Evolutionary conservation across 2,888 invertebrate species (phyloP).

Genomic region (Limenitis camilla): DNA sequence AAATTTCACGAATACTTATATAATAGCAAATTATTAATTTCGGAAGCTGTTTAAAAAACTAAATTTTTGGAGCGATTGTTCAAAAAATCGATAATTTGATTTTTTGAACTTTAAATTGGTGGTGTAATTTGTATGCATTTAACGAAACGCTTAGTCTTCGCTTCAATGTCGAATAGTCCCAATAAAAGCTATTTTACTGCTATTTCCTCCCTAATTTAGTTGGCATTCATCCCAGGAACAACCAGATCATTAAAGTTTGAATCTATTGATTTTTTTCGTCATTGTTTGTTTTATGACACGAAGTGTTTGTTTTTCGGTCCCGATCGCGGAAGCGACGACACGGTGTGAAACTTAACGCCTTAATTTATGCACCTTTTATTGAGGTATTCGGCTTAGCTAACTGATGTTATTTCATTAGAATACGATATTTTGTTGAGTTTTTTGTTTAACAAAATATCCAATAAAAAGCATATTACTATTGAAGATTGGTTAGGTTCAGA

Average conservation of each 20-base stretch:
- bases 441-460: too few species aligned
- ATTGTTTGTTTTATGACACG: conserved; percentile 74
- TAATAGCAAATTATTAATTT: too few species aligned
- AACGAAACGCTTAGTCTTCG: neutral
- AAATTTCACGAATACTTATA: too few species aligned
- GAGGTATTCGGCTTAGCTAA: conserved; percentile 64
- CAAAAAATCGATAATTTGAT: too few species aligned
- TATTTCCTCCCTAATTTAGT: conserved; percentile 61
- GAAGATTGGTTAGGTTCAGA: too few species aligned
- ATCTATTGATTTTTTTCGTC: conserved; percentile 66
- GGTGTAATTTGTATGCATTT: conserved; percentile 3
- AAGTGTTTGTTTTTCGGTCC: conserved; percentile 65
- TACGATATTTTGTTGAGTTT: too few species aligned
- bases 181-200: conserved; percentile 65
- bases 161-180: conserved; percentile 39
- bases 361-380: conserved; percentile 64
- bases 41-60: too few species aligned
- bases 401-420: too few species aligned
- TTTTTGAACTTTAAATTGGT: too few species aligned
- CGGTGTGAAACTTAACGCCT: conserved; percentile 73
- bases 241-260: conserved; percentile 34
- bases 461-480: too few species aligned
- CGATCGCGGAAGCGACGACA: conserved; percentile 56
- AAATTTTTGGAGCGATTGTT: too few species aligned
- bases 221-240: conserved; percentile 66